Conservation (phyloP, 2,888 invertebrate species). For the Troglohyphantes excavatus region DNA sequence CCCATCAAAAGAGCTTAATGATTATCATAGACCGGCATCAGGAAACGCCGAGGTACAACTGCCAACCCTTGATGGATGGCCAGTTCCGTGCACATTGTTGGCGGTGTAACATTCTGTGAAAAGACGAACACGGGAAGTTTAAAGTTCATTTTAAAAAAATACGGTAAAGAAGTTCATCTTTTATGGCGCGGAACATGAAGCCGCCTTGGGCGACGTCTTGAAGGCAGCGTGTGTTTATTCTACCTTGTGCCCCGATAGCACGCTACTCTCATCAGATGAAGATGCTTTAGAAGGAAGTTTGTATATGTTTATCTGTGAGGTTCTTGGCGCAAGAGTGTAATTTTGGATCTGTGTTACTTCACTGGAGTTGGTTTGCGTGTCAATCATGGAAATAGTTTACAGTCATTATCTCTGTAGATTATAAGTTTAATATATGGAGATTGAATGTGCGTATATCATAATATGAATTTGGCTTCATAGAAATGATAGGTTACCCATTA, state of each 20-base stretch:
- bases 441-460: too few relatives aligned
- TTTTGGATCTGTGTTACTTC: too few relatives aligned
- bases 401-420: too few relatives aligned
- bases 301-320: too few relatives aligned
- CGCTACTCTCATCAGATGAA: neutral
- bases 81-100: constrained; percentile 30
- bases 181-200: constrained; percentile 44
- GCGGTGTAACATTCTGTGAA: constrained; percentile 26
- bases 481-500: too few relatives aligned
- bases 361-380: too few relatives aligned
- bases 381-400: too few relatives aligned
- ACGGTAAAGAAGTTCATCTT: constrained; percentile 53
- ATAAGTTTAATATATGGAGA: too few relatives aligned
- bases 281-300: too few relatives aligned
- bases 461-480: too few relatives aligned
- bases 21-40: constrained; percentile 8
- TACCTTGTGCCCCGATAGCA: neutral
- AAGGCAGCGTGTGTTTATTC: constrained; percentile 3
- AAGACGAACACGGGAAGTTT: constrained; percentile 30
- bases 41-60: neutral
- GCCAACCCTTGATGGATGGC: constrained; percentile 6
- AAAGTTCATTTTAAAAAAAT: constrained; percentile 63
- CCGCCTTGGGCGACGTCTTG: neutral
- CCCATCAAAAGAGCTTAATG: neutral
- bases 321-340: too few relatives aligned